These are phyloP conservation scores for Hyles lineata DNA, from an alignment of 2,888 invertebrate species.

Conservation along the genomic window DNA sequence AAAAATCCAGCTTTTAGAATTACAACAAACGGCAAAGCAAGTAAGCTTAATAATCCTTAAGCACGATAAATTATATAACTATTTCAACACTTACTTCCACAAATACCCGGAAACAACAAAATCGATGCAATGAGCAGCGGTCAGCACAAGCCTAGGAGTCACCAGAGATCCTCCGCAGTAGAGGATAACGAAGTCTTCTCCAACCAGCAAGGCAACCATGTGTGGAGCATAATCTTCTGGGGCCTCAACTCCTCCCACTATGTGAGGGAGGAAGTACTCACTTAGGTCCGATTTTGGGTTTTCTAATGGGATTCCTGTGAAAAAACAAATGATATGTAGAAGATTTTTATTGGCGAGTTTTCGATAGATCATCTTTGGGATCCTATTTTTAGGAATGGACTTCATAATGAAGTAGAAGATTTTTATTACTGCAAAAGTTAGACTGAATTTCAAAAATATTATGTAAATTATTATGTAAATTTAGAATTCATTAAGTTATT, in stretches of 20 bases:
- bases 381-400: no score
- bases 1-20: no score
- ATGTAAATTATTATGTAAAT: no score
- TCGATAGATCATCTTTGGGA: no score
- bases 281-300: slow-evolving; percentile 15
- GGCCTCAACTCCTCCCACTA: slow-evolving; percentile 53
- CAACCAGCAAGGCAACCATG: slow-evolving; percentile 50
- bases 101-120: background rate
- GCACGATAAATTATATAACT: background rate
- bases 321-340: background rate
- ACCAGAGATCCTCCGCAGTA: slow-evolving; percentile 43
- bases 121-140: slow-evolving; percentile 25
- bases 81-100: slow-evolving; percentile 4
- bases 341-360: no score
- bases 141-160: background rate
- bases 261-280: slow-evolving; percentile 36
- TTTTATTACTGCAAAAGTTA: no score
- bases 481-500: no score
- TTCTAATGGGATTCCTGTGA: slow-evolving; percentile 38
- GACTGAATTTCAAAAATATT: no score
- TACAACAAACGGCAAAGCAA: no score
- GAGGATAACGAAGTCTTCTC: slow-evolving; percentile 38
- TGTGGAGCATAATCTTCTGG: slow-evolving; percentile 46
- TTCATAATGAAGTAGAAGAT: no score
- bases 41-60: no score